phyloP scores from a whole-genome alignment of 2,888 invertebrate species.

The Euspilapteryx auroguttella region DNA sequence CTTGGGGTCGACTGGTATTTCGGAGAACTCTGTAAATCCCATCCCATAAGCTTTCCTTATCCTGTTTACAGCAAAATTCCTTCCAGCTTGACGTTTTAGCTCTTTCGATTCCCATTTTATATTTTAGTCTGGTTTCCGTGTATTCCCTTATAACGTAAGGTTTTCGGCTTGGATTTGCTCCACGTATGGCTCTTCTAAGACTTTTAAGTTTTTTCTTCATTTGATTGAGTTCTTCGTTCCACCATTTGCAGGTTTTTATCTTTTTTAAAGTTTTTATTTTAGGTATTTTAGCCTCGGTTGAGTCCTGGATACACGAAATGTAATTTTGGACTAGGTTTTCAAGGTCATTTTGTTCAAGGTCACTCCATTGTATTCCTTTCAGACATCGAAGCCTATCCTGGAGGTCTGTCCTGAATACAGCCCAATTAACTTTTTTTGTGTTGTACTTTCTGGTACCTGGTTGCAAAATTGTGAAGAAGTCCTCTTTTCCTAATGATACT shows the following conservation, averaged over 20 bases:
- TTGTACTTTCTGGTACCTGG: too few relatives aligned
- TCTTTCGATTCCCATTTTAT: slow-evolving; percentile 5
- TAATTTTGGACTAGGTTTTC: too few relatives aligned
- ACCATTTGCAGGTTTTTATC: slow-evolving; percentile 7
- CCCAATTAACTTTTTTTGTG: too few relatives aligned
- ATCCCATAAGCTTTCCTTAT: slow-evolving; percentile 8
- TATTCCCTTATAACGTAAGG: slow-evolving; percentile 7
- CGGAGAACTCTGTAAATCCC: slow-evolving; percentile 5
- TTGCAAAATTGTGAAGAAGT: too few relatives aligned
- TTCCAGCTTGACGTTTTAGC: slow-evolving; percentile 10
- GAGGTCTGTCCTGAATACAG: too few relatives aligned
- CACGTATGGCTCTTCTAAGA: slow-evolving; percentile 7
- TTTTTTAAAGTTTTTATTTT: slow-evolving; percentile 2
- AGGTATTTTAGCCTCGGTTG: slow-evolving; percentile 1
- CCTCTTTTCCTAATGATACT: too few relatives aligned
- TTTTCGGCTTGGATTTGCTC: slow-evolving; percentile 8
- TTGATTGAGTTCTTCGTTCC: slow-evolving; percentile 7
- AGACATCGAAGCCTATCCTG: too few relatives aligned
- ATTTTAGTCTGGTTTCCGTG: slow-evolving; percentile 7
- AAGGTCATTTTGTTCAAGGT: too few relatives aligned
- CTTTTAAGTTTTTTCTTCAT: slow-evolving; percentile 7
- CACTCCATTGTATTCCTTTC: too few relatives aligned
- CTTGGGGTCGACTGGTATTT: neutral
- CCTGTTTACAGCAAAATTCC: slow-evolving; percentile 9
- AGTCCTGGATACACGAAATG: too few relatives aligned